phyloP scores from a whole-genome alignment of 2,888 invertebrate genomes.

The Dolomedes plantarius region DNA sequence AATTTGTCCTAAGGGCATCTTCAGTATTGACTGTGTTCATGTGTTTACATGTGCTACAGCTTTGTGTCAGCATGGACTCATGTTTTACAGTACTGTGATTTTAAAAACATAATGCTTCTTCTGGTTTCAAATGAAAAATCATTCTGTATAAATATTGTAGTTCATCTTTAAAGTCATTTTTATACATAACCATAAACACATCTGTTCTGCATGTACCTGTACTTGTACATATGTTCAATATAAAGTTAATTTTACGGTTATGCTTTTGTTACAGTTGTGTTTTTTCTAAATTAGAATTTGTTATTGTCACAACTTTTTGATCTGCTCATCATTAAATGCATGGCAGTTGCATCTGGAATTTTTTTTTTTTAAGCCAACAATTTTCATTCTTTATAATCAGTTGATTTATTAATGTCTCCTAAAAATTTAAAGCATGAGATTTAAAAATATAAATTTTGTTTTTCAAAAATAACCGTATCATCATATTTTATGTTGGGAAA shows the following conservation, averaged over 20 bases:
- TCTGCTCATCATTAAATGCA: slow-evolving; percentile 28
- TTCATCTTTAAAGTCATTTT: slow-evolving; percentile 60
- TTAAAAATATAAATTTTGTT: too few relatives aligned
- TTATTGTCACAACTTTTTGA: slow-evolving; percentile 5
- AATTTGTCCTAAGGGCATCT: slow-evolving; percentile 30
- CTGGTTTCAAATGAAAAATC: background rate
- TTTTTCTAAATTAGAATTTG: too few relatives aligned
- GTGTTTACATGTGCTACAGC: slow-evolving; percentile 20
- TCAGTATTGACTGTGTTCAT: slow-evolving; percentile 66
- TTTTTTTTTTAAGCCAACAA: too few relatives aligned
- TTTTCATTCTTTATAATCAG: too few relatives aligned
- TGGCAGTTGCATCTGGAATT: slow-evolving; percentile 39
- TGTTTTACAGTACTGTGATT: slow-evolving; percentile 68
- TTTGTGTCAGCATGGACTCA: slow-evolving; percentile 17
- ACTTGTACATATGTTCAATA: slow-evolving; percentile 25
- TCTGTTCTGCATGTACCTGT: background rate
- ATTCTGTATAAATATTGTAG: slow-evolving; percentile 26
- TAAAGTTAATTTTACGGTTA: slow-evolving; percentile 38
- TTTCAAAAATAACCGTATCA: too few relatives aligned
- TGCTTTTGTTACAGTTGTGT: slow-evolving; percentile 56
- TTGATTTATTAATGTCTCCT: too few relatives aligned
- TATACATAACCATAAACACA: slow-evolving; percentile 24
- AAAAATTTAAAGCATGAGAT: too few relatives aligned
- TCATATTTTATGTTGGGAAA: too few relatives aligned
- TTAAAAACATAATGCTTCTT: slow-evolving; percentile 35